Conservation (phyloP, 1,140 invertebrate genomes). For the Drosophila elegans region DNA sequence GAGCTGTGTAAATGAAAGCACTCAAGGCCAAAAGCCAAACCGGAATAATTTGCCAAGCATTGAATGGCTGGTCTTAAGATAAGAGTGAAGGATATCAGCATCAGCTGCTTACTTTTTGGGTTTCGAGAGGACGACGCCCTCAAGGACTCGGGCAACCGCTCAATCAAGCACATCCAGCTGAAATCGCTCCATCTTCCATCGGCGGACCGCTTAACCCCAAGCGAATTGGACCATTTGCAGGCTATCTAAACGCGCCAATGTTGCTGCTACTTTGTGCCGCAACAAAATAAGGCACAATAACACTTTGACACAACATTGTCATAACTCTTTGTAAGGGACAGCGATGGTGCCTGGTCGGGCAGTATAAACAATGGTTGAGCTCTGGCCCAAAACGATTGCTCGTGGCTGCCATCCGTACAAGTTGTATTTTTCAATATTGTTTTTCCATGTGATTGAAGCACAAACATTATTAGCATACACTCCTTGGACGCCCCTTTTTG, state of each 20-base stretch:
- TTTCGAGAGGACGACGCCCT: not conserved
- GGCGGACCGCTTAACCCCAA: slow-evolving; percentile 40
- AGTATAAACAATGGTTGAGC: slow-evolving; percentile 50
- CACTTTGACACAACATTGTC: slow-evolving; percentile 67
- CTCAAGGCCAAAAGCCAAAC: slow-evolving; percentile 37
- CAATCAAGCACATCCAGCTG: slow-evolving; percentile 42
- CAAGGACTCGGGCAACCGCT: slow-evolving; percentile 44
- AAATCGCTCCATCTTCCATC: slow-evolving; percentile 52
- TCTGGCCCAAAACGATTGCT: slow-evolving; percentile 56
- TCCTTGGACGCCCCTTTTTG: slow-evolving; percentile 6
- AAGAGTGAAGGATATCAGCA: slow-evolving; percentile 9
- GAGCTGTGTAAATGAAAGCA: slow-evolving; percentile 25
- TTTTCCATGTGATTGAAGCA: slow-evolving; percentile 76
- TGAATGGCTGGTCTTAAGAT: slow-evolving; percentile 25
- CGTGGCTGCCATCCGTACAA: slow-evolving; percentile 49
- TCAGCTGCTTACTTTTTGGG: not conserved
- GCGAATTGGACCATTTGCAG: slow-evolving; percentile 55
- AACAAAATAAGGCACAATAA: slow-evolving; percentile 58
- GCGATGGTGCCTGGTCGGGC: not conserved
- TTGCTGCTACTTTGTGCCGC: slow-evolving; percentile 31
- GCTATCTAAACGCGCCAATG: slow-evolving; percentile 46
- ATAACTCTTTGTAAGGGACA: slow-evolving; percentile 49
- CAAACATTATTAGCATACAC: slow-evolving; percentile 74
- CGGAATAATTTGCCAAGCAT: slow-evolving; percentile 28
- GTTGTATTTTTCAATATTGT: slow-evolving; percentile 75